Evolutionary conservation across 1,140 invertebrate genomes (phyloP).

Genomic region (Agrilus planipennis): DNA sequence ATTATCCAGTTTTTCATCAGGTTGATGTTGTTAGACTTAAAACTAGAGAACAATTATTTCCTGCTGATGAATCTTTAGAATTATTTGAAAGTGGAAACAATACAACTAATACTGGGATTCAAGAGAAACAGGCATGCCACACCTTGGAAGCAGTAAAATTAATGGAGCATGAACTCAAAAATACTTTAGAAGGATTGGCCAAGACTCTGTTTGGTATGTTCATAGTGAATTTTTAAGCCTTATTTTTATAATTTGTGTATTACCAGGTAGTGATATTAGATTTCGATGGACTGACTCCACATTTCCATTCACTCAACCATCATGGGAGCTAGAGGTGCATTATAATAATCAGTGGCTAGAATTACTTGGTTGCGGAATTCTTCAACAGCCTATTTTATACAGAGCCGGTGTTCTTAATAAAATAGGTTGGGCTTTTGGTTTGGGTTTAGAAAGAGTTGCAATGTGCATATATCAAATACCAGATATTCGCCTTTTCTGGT

Average conservation of each 20-base stretch:
- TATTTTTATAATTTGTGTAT: too few species aligned
- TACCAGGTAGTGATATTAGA: constrained; percentile 54
- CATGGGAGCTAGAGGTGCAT: constrained; percentile 93
- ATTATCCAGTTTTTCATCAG: constrained; percentile 98
- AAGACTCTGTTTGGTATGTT: constrained; percentile 79
- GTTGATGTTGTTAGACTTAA: constrained; percentile 77
- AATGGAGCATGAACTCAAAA: constrained; percentile 81
- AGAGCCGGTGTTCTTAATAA: constrained; percentile 69
- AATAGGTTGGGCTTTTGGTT: constrained; percentile 96
- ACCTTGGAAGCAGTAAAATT: constrained; percentile 77
- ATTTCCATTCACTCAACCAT: constrained; percentile 99
- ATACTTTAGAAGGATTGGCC: constrained; percentile 60
- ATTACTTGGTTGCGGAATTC: constrained; percentile 92
- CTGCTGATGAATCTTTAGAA: constrained; percentile 40
- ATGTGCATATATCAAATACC: constrained; percentile 94
- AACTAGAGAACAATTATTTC: constrained; percentile 58
- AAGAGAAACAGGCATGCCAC: constrained; percentile 76
- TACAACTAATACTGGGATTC: constrained; percentile 44
- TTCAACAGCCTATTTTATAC: constrained; percentile 80
- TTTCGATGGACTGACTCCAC: constrained; percentile 74
- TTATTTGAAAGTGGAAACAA: constrained; percentile 50
- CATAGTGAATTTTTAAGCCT: too few species aligned
- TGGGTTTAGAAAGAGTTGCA: constrained; percentile 90
- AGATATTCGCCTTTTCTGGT: constrained; percentile 95
- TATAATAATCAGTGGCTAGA: constrained; percentile 87